Percentiles rank a stretch among this genome's conserved stretches.
These are phyloP conservation scores for Acipenser oxyrinchus DNA, from an alignment of 2,797 vertebrate genomes.

Conservation along the genomic window DNA sequence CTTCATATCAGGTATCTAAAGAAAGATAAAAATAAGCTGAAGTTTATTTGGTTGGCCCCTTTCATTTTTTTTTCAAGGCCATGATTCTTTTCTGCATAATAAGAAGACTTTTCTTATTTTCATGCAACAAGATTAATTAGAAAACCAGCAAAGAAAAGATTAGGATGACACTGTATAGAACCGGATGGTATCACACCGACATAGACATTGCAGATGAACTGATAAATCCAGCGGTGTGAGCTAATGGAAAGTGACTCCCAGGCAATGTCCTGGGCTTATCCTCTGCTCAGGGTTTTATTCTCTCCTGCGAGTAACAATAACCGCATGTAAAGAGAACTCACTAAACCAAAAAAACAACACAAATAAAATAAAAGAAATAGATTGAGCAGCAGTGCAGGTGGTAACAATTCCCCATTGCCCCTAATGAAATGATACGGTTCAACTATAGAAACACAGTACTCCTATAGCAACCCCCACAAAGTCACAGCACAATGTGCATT, in stretches of 20 bases:
- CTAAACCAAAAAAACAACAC: no score
- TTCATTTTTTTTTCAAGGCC: slow-evolving; percentile 28
- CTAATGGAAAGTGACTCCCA: slow-evolving; percentile 23
- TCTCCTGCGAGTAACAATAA: slow-evolving; percentile 16
- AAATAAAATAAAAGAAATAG: no score
- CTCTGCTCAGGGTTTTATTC: slow-evolving; percentile 5
- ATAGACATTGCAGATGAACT: slow-evolving; percentile 10
- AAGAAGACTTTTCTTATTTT: slow-evolving; percentile 3
- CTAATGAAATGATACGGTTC: background rate
- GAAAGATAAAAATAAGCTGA: no score
- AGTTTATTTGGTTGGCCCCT: slow-evolving; percentile 20
- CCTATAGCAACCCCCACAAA: slow-evolving; percentile 3
- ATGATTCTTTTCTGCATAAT: slow-evolving; percentile 5
- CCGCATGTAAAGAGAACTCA: background rate
- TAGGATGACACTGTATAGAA: slow-evolving; percentile 7
- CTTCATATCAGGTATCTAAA: no score
- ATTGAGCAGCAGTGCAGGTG: no score
- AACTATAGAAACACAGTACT: slow-evolving; percentile 10
- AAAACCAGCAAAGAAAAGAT: slow-evolving; percentile 6
- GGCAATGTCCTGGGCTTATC: slow-evolving; percentile 15
- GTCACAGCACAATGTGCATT: slow-evolving; percentile 28
- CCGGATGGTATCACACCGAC: slow-evolving; percentile 6
- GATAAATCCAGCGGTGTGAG: slow-evolving; percentile 14
- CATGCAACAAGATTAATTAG: slow-evolving; percentile 13
- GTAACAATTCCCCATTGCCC: background rate